Percentiles rank a stretch among this genome's conserved stretches.
Evolutionary conservation across 2,888 invertebrate species (phyloP).

Genomic region (Drosophila paracracens): DNA sequence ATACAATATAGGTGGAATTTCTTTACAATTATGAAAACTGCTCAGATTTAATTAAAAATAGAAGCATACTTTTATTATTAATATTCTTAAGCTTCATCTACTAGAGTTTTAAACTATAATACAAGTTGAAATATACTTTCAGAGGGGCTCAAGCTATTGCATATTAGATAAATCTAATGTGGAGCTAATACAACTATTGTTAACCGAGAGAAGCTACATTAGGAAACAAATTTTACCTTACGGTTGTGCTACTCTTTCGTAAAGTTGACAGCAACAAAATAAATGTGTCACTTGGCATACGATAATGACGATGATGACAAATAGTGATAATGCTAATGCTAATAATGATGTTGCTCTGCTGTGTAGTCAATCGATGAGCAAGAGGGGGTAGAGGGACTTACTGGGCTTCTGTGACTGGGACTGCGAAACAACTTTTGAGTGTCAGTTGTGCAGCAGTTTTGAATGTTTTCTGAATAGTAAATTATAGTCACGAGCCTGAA

Average conservation of each 20-base stretch:
- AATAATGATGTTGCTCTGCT: slow-evolving; percentile 27
- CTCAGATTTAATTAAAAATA: background rate
- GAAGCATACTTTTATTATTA: background rate
- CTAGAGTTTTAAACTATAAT: no score
- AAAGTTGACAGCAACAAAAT: slow-evolving; percentile 44
- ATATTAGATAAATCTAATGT: background rate
- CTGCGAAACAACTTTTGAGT: slow-evolving; percentile 76
- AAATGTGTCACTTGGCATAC: slow-evolving; percentile 69
- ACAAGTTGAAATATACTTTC: background rate
- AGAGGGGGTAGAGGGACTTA: background rate
- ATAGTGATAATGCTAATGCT: slow-evolving; percentile 11
- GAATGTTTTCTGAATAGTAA: slow-evolving; percentile 78
- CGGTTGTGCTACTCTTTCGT: slow-evolving; percentile 35
- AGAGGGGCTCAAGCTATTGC: background rate
- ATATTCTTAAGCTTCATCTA: background rate
- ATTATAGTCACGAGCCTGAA: slow-evolving; percentile 69
- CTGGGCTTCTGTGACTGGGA: slow-evolving; percentile 41
- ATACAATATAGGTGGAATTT: background rate
- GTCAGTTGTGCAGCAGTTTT: slow-evolving; percentile 76
- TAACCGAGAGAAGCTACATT: background rate
- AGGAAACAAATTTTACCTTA: slow-evolving; percentile 19
- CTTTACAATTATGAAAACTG: background rate
- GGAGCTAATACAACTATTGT: background rate
- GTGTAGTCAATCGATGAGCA: background rate
- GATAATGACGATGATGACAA: slow-evolving; percentile 18